Base-by-base conservation (phyloP, 2,888 invertebrate species). In the Drosophila meridionalis region DNA sequence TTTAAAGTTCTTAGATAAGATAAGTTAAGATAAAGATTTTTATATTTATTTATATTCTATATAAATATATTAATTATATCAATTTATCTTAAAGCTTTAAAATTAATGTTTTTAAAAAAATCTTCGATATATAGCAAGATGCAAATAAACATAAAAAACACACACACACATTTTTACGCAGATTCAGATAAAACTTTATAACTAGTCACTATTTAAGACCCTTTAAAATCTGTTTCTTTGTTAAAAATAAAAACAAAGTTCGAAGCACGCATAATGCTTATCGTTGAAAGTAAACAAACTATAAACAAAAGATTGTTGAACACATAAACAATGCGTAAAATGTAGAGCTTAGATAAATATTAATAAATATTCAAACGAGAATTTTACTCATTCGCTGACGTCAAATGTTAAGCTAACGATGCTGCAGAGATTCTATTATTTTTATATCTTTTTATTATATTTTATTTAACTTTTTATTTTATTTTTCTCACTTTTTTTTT, bases 321-420 rank as follows among this genome's bases (percentile, higher is more conserved):
- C 53, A 43, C 53, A 43, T 30, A 76, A 66, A 77, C 68, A 76
- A 69, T 66, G 76, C 76, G 66, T 75, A 20, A 5, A 7, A 12
- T 43, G 40, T 38, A 38, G 28, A 30, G 43, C 12, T n/a, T 9
- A 78, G 57, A 61, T 63, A 65, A 73, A 73, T 78, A 65, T 82
- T 77, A 76, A 83, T 76, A 83, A 82, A 72, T 78, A 69, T 68
- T 75, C 57, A 38, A 61, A 50, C 28, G 52, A 64, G 63, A 69
- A 68, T 67, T 5, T 36, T 66, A 12, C 40, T 58, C 34, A 30
- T 20, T 36, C 38, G 8, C 30, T 48, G 32, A 59, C 69, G 69
- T 69, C 48, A 59, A 53, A 53, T 45, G 14, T 45, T 50, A 40
- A 70, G 7, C 56, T 34, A 11, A 14, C 3, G 36, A 32, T 64